These are phyloP conservation scores for Arvicola amphibius DNA, from an alignment of 2,797 vertebrate genomes.

Conservation along the genomic window DNA sequence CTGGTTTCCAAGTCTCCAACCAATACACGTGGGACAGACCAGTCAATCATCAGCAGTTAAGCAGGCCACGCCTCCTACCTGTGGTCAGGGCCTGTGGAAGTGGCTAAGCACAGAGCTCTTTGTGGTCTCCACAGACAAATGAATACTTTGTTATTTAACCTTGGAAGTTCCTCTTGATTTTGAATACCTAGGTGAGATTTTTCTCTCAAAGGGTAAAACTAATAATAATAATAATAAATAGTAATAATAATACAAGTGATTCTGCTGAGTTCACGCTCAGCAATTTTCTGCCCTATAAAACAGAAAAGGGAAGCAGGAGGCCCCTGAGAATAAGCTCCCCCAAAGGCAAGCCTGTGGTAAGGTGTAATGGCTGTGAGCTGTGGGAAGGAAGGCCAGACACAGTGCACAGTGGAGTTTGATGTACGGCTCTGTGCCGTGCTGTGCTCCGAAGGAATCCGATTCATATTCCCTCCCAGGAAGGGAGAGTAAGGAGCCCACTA, in stretches of 20 bases:
- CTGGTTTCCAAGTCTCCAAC: background rate
- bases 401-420: background rate
- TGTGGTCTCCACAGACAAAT: background rate
- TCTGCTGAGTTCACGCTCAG: background rate
- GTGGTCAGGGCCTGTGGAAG: background rate
- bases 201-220: constrained; percentile 3
- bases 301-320: background rate
- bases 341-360: background rate
- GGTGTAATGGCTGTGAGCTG: constrained; percentile 16
- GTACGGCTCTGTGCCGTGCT: background rate
- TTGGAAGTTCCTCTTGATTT: constrained; percentile 40
- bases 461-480: background rate
- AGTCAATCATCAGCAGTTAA: background rate
- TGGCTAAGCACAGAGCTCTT: background rate
- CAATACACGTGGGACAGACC: background rate
- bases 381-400: background rate
- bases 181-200: constrained; percentile 10
- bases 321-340: constrained; percentile 26
- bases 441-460: background rate
- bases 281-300: background rate
- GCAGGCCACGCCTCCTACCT: background rate
- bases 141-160: background rate
- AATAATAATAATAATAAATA: background rate
- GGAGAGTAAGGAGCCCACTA: background rate
- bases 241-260: background rate